A percentile compares a stretch with the other conserved stretches of the same genome.
These are phyloP conservation scores for Enteromius trimaculatus DNA, from an alignment of 2,797 vertebrate genomes.

Conservation along the genomic window DNA sequence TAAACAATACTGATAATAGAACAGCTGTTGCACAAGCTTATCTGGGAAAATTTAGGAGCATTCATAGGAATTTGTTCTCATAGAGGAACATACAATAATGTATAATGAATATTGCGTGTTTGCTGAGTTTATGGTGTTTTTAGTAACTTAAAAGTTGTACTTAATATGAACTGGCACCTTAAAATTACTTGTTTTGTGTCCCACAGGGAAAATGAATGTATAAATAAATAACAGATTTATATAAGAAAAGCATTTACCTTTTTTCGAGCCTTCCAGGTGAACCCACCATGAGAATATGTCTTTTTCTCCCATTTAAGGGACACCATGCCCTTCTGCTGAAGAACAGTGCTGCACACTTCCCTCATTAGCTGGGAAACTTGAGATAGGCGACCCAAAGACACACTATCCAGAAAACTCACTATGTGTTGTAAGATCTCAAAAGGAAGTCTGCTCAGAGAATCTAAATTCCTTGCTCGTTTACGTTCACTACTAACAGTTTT, in stretches of 20 bases:
- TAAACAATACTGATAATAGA: neutral
- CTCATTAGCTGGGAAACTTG: slow-evolving; percentile 91
- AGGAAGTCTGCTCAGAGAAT: slow-evolving; percentile 83
- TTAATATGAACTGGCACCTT: neutral
- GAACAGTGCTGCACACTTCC: slow-evolving; percentile 86
- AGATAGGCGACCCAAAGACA: slow-evolving; percentile 90
- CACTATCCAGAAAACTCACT: slow-evolving; percentile 89
- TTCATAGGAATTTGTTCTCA: neutral
- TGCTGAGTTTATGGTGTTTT: neutral
- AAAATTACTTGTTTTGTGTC: neutral
- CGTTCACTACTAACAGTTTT: slow-evolving; percentile 57
- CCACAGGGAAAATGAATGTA: neutral
- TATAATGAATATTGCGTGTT: neutral
- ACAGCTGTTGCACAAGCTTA: neutral
- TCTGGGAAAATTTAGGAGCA: neutral
- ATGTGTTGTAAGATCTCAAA: slow-evolving; percentile 89
- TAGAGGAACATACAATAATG: neutral
- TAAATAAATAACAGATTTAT: neutral
- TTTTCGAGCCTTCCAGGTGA: slow-evolving; percentile 80
- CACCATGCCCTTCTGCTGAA: slow-evolving; percentile 93
- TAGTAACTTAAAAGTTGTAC: neutral
- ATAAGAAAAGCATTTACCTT: neutral
- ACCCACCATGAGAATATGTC: slow-evolving; percentile 83
- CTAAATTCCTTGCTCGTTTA: slow-evolving; percentile 66
- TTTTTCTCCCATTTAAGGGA: slow-evolving; percentile 88